phyloP scores from a whole-genome alignment of 1,140 invertebrate species.

The Philotrypesis tridentata region DNA sequence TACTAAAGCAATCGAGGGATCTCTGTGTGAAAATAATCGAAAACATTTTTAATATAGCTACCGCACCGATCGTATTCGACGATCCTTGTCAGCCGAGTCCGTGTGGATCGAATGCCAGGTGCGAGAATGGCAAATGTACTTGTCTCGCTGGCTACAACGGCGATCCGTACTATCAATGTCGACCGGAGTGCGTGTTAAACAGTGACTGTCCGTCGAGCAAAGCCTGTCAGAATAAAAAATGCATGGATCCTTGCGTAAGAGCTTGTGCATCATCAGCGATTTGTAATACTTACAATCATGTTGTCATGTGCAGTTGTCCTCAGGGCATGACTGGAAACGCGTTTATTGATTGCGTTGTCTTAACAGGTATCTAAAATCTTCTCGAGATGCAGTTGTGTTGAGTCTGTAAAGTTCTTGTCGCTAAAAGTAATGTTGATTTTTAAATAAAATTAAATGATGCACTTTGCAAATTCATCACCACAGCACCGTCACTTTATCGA shows the following conservation, averaged over 20 bases:
- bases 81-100: conserved; percentile 62
- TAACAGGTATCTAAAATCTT: conserved; percentile 62
- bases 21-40: neutral
- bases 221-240: conserved; percentile 80
- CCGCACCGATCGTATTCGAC: neutral
- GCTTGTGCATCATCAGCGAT: conserved; percentile 79
- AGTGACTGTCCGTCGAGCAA: conserved; percentile 77
- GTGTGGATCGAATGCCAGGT: conserved; percentile 82
- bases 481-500: neutral
- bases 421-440: no score
- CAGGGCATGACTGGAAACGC: conserved; percentile 82
- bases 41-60: conserved; percentile 1
- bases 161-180: conserved; percentile 79
- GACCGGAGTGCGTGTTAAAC: conserved; percentile 81
- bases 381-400: neutral
- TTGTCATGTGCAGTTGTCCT: conserved; percentile 79
- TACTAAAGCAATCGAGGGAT: neutral
- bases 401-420: no score
- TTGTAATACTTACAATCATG: conserved; percentile 80
- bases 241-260: conserved; percentile 81
- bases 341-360: conserved; percentile 75
- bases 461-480: neutral
- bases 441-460: no score
- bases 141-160: conserved; percentile 80
- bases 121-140: conserved; percentile 78